Evolutionary conservation across 2,888 invertebrate genomes (phyloP).

Genomic region (Apamea monoglypha): DNA sequence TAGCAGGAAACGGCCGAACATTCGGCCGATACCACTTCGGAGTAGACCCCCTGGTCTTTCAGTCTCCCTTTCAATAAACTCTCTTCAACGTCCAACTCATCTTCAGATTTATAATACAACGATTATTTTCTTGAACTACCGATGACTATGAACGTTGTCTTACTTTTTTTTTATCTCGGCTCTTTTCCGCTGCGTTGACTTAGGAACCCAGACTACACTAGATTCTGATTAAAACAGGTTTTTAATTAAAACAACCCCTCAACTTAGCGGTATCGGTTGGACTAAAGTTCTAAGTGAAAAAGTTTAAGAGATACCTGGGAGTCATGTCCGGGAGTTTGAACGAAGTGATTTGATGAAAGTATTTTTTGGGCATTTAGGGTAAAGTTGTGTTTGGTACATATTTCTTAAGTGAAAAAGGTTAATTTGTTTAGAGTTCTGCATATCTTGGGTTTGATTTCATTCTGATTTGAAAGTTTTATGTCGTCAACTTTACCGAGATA

Average conservation of each 20-base stretch:
- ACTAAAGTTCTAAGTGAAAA: conserved; percentile 71
- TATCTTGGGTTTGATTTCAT: not conserved
- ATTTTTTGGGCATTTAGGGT: conserved; percentile 21
- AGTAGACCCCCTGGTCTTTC: too few relatives aligned
- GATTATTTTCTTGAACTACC: conserved; percentile 33
- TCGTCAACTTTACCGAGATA: not conserved
- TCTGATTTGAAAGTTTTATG: not conserved
- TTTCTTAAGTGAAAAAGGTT: not conserved
- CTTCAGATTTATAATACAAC: conserved; percentile 41
- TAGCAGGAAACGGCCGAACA: too few relatives aligned
- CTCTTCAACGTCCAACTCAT: conserved; percentile 1
- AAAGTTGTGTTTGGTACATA: not conserved
- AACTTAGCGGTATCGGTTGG: conserved; percentile 68
- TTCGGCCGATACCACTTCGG: too few relatives aligned
- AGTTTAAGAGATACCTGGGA: conserved; percentile 66
- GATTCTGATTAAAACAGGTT: conserved; percentile 69
- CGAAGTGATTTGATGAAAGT: conserved; percentile 39
- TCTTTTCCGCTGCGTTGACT: conserved; percentile 49
- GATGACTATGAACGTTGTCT: conserved; percentile 15
- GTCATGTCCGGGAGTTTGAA: conserved; percentile 41
- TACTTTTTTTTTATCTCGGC: conserved; percentile 33
- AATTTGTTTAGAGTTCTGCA: not conserved
- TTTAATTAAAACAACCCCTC: conserved; percentile 75
- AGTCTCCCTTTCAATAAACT: conserved; percentile 5
- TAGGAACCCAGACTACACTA: conserved; percentile 50